Conservation (phyloP, 2,113 vertebrate genomes). For the Neogobius melanostomus region DNA sequence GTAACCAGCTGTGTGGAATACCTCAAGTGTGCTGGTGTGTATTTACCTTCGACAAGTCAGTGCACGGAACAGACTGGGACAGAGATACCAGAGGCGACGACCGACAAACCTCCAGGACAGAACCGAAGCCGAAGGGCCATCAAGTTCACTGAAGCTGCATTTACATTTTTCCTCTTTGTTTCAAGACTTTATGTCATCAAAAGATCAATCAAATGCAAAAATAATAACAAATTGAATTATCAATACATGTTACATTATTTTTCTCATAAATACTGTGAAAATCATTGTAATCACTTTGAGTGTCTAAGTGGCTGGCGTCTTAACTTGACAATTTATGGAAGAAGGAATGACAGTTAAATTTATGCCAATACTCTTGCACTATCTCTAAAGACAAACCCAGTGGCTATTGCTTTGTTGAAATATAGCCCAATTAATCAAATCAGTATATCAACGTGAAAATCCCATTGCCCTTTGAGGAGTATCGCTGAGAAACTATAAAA, state of each 20-base stretch:
- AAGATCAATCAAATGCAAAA: not conserved
- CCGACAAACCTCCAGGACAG: not conserved
- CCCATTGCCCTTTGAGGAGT: not conserved
- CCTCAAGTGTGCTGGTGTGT: conserved; percentile 6
- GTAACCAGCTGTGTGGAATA: conserved; percentile 38
- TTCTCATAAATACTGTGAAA: not conserved
- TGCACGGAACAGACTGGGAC: not conserved
- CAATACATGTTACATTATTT: too few species aligned
- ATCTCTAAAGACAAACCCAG: not conserved
- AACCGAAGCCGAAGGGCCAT: not conserved
- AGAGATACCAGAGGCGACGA: not conserved
- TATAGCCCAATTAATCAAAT: conserved; percentile 1
- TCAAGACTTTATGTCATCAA: not conserved
- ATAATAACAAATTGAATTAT: not conserved
- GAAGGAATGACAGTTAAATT: not conserved
- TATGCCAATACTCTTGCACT: not conserved
- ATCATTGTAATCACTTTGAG: not conserved
- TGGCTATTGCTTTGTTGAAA: not conserved
- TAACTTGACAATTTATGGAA: not conserved
- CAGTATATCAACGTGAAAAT: not conserved
- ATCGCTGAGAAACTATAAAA: not conserved
- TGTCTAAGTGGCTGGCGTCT: not conserved
- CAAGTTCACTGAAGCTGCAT: not conserved
- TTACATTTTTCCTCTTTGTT: not conserved
- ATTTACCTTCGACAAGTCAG: conserved; percentile 6